A percentile compares a stretch with the other conserved stretches of the same genome.
Evolutionary conservation across 2,888 invertebrate species (phyloP).

Genomic region (Aplocera efformata): DNA sequence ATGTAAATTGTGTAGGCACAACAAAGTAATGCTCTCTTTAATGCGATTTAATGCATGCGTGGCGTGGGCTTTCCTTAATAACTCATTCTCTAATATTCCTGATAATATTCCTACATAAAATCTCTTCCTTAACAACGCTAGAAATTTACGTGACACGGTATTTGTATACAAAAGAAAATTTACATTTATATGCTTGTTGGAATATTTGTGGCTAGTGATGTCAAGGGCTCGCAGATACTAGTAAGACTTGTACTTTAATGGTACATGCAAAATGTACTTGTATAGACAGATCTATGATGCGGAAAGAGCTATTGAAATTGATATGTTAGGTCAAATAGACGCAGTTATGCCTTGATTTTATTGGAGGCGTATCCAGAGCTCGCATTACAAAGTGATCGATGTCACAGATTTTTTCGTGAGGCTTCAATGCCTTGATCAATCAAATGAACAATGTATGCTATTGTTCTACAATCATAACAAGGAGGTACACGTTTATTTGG

Average conservation of each 20-base stretch:
- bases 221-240: slow-evolving; percentile 12
- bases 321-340: slow-evolving; percentile 19
- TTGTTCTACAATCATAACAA: slow-evolving; percentile 3
- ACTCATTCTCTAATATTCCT: slow-evolving; percentile 29
- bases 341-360: slow-evolving; percentile 17
- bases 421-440: slow-evolving; percentile 3
- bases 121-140: slow-evolving; percentile 26
- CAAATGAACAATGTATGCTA: slow-evolving; percentile 5
- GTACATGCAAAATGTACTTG: slow-evolving; percentile 1
- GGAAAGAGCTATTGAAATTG: slow-evolving; percentile 20
- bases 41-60: slow-evolving; percentile 25
- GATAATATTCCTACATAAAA: slow-evolving; percentile 23
- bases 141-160: slow-evolving; percentile 19
- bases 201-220: slow-evolving; percentile 11
- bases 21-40: slow-evolving; percentile 19
- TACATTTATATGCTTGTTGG: slow-evolving; percentile 10
- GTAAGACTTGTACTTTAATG: slow-evolving; percentile 13
- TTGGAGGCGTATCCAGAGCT: slow-evolving; percentile 12
- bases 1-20: background rate
- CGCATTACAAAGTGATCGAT: slow-evolving; percentile 11
- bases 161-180: slow-evolving; percentile 22
- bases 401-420: slow-evolving; percentile 1
- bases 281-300: slow-evolving; percentile 17
- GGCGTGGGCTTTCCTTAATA: slow-evolving; percentile 30
- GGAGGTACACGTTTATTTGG: too few relatives aligned